A percentile compares a stretch with the other conserved stretches of the same genome.
Conservation (phyloP, 2,113 vertebrate species). For the Ictalurus furcatus region DNA sequence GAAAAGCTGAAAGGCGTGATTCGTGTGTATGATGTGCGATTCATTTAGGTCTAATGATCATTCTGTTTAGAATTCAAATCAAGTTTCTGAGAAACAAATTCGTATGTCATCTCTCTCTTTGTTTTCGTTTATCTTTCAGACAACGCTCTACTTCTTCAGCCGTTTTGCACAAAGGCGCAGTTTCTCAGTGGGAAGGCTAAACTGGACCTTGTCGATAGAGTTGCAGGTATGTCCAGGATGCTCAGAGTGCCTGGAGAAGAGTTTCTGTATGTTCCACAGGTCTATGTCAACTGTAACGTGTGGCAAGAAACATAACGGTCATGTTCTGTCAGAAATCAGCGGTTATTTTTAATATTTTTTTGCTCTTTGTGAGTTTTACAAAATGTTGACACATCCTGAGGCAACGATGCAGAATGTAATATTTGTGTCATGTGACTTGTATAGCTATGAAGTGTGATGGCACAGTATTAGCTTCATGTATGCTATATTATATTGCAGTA, state of each 20-base stretch:
- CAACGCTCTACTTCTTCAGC: conserved; percentile 86
- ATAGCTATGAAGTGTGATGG: conserved; percentile 68
- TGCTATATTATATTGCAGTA: conserved; percentile 66
- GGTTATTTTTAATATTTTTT: too few species aligned
- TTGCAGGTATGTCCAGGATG: conserved; percentile 80
- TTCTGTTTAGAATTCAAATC: not conserved
- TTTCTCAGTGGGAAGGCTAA: conserved; percentile 93
- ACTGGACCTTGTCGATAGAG: conserved; percentile 87
- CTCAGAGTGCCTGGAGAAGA: not conserved
- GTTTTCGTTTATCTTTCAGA: conserved; percentile 71
- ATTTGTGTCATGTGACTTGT: conserved; percentile 64
- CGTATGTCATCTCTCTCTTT: too few species aligned
- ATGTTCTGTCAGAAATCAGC: too few species aligned
- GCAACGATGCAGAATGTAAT: too few species aligned
- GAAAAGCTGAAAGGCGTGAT: not conserved
- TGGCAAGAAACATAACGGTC: not conserved
- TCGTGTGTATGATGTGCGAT: not conserved
- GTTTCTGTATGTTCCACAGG: not conserved
- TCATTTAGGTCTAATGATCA: not conserved
- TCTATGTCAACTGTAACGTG: not conserved
- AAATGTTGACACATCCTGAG: too few species aligned
- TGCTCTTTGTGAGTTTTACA: too few species aligned
- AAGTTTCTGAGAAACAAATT: not conserved
- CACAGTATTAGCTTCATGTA: conserved; percentile 77
- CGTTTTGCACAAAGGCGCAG: conserved; percentile 91